phyloP scores from a whole-genome alignment of 2,888 invertebrate genomes.

The Microctonus hyperodae region DNA sequence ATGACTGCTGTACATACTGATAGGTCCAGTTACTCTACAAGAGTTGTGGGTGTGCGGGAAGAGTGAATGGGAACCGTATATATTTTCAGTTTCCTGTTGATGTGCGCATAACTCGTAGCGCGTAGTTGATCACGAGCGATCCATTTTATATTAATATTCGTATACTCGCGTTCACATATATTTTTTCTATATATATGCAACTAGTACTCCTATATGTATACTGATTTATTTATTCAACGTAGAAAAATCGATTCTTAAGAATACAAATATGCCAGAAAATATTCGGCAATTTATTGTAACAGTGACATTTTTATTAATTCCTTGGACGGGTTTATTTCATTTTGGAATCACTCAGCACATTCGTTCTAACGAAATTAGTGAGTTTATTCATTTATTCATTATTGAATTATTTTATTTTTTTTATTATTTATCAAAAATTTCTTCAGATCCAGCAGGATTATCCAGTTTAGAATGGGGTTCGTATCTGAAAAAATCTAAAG shows the following conservation, averaged over 20 bases:
- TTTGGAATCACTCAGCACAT: neutral
- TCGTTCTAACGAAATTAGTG: neutral
- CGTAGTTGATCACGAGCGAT: constrained; percentile 10
- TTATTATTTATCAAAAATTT: neutral
- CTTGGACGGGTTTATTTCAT: neutral
- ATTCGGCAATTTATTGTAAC: neutral
- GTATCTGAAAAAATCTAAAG: constrained; percentile 19
- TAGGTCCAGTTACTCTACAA: constrained; percentile 22
- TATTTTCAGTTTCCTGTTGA: constrained; percentile 25
- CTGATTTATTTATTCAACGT: neutral
- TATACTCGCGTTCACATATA: neutral
- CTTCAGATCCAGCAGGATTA: neutral
- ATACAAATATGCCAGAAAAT: neutral
- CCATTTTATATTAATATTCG: neutral
- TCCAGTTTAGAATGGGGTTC: constrained; percentile 35
- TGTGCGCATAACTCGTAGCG: constrained; percentile 7
- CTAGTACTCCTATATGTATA: neutral
- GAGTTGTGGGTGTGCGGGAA: constrained; percentile 23
- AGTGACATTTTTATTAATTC: constrained; percentile 1
- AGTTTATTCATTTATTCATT: neutral
- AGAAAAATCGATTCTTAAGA: neutral
- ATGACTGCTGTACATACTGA: constrained; percentile 1
- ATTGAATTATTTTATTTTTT: neutral
- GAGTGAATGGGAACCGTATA: constrained; percentile 1
- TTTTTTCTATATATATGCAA: neutral